These are phyloP conservation scores for Ochropacha duplaris DNA, from an alignment of 2,888 invertebrate species.

Conservation along the genomic window DNA sequence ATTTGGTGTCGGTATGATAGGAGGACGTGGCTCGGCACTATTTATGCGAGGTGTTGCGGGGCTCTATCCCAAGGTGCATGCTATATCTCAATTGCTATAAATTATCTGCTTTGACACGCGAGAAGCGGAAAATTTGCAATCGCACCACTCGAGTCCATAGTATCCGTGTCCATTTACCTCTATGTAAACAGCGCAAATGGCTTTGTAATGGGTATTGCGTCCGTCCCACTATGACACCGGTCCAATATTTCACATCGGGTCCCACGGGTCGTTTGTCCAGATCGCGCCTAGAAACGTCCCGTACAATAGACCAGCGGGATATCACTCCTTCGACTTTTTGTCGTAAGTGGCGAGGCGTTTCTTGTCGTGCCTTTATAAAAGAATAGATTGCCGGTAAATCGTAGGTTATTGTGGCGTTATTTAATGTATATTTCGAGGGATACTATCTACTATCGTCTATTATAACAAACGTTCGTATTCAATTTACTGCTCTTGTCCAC, in stretches of 20 bases:
- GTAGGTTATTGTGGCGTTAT: constrained; percentile 74
- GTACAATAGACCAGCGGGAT: constrained; percentile 78
- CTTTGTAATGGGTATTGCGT: constrained; percentile 73
- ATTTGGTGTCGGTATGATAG: constrained; percentile 63
- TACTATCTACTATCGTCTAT: constrained; percentile 49
- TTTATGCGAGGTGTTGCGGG: constrained; percentile 68
- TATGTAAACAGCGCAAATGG: constrained; percentile 76
- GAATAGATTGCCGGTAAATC: constrained; percentile 82
- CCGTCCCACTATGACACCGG: constrained; percentile 65
- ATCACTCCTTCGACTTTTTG: constrained; percentile 76
- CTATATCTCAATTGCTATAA: constrained; percentile 77
- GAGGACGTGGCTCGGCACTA: constrained; percentile 54
- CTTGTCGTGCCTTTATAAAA: constrained; percentile 70
- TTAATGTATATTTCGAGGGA: constrained; percentile 72
- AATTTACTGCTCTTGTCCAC: constrained; percentile 71
- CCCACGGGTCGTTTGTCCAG: constrained; percentile 76
- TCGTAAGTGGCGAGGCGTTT: constrained; percentile 77
- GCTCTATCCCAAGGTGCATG: constrained; percentile 60
- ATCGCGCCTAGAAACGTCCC: constrained; percentile 63
- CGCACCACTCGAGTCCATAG: constrained; percentile 52
- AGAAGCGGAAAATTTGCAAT: constrained; percentile 77
- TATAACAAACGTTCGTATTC: constrained; percentile 60
- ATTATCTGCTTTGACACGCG: constrained; percentile 75
- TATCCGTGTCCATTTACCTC: constrained; percentile 61
- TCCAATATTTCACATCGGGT: constrained; percentile 71